A percentile compares a stretch with the other conserved stretches of the same genome.
phyloP scores from a whole-genome alignment of 1,140 invertebrate genomes.

The Asbolus verrucosus region DNA sequence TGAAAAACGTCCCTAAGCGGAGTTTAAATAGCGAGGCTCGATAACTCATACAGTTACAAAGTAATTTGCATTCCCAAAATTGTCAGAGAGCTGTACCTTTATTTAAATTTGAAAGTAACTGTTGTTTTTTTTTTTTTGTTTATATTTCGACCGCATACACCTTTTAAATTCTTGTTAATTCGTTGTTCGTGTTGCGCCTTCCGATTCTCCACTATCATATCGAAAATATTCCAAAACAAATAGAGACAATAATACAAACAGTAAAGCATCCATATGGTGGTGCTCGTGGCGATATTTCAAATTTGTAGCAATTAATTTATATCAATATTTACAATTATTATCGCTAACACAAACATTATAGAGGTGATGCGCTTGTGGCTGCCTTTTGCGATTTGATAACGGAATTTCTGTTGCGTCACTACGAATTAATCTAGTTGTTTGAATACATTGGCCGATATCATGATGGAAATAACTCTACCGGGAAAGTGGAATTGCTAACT shows the following conservation, averaged over 20 bases:
- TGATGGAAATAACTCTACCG: no score
- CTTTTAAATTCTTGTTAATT: no score
- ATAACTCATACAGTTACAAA: no score
- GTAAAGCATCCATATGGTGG: not conserved
- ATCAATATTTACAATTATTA: slow-evolving; percentile 31
- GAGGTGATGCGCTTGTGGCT: slow-evolving; percentile 4
- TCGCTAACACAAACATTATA: slow-evolving; percentile 18
- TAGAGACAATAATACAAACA: slow-evolving; percentile 30
- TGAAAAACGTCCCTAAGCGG: no score
- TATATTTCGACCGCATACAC: no score
- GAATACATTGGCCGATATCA: not conserved
- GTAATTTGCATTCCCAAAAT: no score
- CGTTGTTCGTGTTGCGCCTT: no score
- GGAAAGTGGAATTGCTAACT: not conserved
- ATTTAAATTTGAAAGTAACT: no score
- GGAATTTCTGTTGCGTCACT: slow-evolving; percentile 13
- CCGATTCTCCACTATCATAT: not conserved
- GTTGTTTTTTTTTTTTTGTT: no score
- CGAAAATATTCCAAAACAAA: slow-evolving; percentile 4
- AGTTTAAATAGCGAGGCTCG: no score
- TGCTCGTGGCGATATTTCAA: slow-evolving; percentile 23
- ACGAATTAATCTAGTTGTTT: slow-evolving; percentile 4
- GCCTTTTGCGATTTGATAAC: slow-evolving; percentile 14
- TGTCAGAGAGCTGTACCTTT: no score
- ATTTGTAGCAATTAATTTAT: slow-evolving; percentile 35